Conservation (phyloP, 2,113 vertebrate genomes). For the Scomber japonicus region DNA sequence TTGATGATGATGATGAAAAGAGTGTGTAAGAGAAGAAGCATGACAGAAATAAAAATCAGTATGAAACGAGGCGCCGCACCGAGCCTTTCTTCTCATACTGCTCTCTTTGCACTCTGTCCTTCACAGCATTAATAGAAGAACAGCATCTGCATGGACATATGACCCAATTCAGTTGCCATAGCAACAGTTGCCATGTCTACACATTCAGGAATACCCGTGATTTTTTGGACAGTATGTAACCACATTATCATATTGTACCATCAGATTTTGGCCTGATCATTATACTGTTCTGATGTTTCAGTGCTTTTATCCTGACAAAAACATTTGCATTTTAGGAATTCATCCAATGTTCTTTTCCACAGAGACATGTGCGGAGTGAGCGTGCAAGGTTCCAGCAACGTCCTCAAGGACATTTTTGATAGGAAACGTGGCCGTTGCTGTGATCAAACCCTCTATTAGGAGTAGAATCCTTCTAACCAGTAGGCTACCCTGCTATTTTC, state of each 20-base stretch:
- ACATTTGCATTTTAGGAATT: slow-evolving; percentile 20
- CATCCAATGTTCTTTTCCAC: slow-evolving; percentile 28
- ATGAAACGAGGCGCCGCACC: neutral
- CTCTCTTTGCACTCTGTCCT: slow-evolving; percentile 48
- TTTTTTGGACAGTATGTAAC: slow-evolving; percentile 48
- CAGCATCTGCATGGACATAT: slow-evolving; percentile 75
- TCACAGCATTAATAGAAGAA: slow-evolving; percentile 33
- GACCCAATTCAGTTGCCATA: slow-evolving; percentile 76
- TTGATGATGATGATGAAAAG: neutral
- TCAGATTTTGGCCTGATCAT: slow-evolving; percentile 2
- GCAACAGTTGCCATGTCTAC: slow-evolving; percentile 78
- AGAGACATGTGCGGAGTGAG: slow-evolving; percentile 20
- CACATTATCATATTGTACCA: slow-evolving; percentile 30
- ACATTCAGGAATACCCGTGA: slow-evolving; percentile 45
- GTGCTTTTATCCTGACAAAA: slow-evolving; percentile 27
- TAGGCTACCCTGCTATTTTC: slow-evolving; percentile 59
- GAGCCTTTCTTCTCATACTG: slow-evolving; percentile 32
- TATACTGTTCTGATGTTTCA: neutral
- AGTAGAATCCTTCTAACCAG: slow-evolving; percentile 49
- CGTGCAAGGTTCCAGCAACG: slow-evolving; percentile 22
- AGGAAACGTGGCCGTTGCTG: slow-evolving; percentile 57
- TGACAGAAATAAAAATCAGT: slow-evolving; percentile 8
- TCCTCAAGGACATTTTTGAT: slow-evolving; percentile 54
- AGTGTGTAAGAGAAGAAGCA: slow-evolving; percentile 1
- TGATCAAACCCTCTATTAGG: slow-evolving; percentile 64